These are phyloP conservation scores for Athalia rosae DNA, from an alignment of 2,888 invertebrate species.

Conservation along the genomic window DNA sequence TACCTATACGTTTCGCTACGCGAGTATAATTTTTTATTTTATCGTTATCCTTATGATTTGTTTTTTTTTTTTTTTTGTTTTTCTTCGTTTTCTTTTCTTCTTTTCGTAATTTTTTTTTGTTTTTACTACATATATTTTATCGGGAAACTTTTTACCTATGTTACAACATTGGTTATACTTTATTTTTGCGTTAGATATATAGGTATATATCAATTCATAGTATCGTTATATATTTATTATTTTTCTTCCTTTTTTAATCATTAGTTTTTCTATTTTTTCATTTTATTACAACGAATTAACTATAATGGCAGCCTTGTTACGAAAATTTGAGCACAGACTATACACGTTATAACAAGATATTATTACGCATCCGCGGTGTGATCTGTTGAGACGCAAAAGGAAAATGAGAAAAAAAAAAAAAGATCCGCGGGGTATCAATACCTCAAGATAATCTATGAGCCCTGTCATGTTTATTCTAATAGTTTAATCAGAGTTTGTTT, in stretches of 20 bases:
- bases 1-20: too few relatives aligned
- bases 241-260: not conserved
- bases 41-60: too few relatives aligned
- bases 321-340: constrained; percentile 66
- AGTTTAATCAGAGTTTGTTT: not conserved
- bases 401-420: too few relatives aligned
- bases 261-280: constrained; percentile 20
- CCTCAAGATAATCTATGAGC: not conserved
- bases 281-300: constrained; percentile 59
- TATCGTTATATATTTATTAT: constrained; percentile 1
- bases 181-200: not conserved
- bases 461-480: not conserved
- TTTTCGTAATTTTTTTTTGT: not conserved
- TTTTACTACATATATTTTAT: constrained; percentile 15
- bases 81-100: not conserved
- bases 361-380: constrained; percentile 15
- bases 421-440: too few relatives aligned
- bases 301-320: constrained; percentile 69
- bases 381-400: too few relatives aligned
- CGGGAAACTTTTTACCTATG: constrained; percentile 27
- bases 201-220: constrained; percentile 13
- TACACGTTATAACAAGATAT: constrained; percentile 40
- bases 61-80: not conserved
- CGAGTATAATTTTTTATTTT: too few relatives aligned
- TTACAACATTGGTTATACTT: constrained; percentile 17